These are phyloP conservation scores for Drosophila greeni DNA, from an alignment of 2,888 invertebrate species.

Conservation along the genomic window DNA sequence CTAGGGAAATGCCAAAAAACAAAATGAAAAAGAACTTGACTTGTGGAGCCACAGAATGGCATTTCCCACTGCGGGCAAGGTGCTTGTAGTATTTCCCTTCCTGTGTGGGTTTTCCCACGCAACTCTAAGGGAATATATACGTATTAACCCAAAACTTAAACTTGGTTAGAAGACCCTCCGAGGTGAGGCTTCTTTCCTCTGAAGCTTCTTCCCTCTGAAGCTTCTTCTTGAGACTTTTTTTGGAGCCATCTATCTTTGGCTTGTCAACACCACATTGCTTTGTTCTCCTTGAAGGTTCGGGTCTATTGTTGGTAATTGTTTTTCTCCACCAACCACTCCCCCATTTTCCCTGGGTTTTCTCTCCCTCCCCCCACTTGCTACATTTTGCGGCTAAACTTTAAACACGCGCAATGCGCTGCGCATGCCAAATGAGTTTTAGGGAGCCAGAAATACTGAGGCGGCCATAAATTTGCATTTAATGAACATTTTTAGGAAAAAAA, in stretches of 20 bases:
- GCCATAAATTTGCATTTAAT: constrained; percentile 72
- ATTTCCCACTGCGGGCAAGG: constrained; percentile 29
- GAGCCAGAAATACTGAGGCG: constrained; percentile 2
- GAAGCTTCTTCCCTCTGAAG: background rate
- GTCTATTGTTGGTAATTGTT: constrained; percentile 55
- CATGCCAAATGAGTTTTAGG: constrained; percentile 67
- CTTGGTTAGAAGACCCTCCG: background rate
- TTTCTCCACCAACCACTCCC: constrained; percentile 39
- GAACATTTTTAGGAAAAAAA: constrained; percentile 57
- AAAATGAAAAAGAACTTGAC: constrained; percentile 37
- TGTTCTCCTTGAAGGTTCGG: constrained; percentile 16
- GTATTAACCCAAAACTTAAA: constrained; percentile 21
- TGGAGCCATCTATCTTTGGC: constrained; percentile 55
- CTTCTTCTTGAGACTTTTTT: constrained; percentile 6
- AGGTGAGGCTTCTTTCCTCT: no score
- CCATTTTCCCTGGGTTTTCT: constrained; percentile 1
- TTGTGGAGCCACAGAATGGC: constrained; percentile 32
- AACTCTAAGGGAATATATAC: constrained; percentile 21
- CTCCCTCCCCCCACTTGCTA: constrained; percentile 7
- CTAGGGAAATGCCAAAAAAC: constrained; percentile 49
- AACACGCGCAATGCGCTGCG: constrained; percentile 65
- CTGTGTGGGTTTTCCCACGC: constrained; percentile 29
- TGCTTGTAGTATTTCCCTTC: constrained; percentile 20
- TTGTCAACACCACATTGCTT: constrained; percentile 58
- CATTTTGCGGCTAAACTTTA: constrained; percentile 58